These are phyloP conservation scores for Python bivittatus DNA, from an alignment of 2,113 vertebrate genomes.

Conservation along the genomic window DNA sequence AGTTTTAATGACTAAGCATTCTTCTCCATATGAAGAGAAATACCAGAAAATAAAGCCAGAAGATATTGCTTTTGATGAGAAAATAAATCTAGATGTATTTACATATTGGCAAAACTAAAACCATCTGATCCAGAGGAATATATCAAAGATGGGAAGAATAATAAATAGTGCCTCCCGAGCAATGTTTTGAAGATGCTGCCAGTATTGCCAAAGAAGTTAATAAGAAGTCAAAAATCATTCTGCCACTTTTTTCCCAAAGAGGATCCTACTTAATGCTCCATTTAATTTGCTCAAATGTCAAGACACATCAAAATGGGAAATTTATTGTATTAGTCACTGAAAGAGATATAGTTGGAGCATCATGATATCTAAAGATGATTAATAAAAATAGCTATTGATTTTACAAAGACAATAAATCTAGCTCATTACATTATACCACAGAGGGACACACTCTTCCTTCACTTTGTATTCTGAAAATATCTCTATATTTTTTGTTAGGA, in stretches of 20 bases:
- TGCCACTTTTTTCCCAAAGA: constrained; percentile 70
- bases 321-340: constrained; percentile 73
- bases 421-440: constrained; percentile 52
- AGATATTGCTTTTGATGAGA: constrained; percentile 42
- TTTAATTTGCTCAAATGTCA: constrained; percentile 80
- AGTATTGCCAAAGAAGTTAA: constrained; percentile 64
- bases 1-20: not conserved
- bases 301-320: constrained; percentile 75
- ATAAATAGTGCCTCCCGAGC: constrained; percentile 54
- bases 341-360: constrained; percentile 69
- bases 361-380: constrained; percentile 68
- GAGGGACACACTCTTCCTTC: constrained; percentile 38
- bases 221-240: constrained; percentile 74
- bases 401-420: constrained; percentile 68
- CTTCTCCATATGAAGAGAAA: not conserved
- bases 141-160: constrained; percentile 62
- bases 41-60: not conserved
- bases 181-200: constrained; percentile 58
- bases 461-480: constrained; percentile 45
- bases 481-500: constrained; percentile 9
- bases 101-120: constrained; percentile 78
- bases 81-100: constrained; percentile 75
- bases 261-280: constrained; percentile 76
- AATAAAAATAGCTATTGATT: constrained; percentile 76
- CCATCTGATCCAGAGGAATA: constrained; percentile 73